phyloP scores from a whole-genome alignment of 2,888 invertebrate genomes.

The Oasisia sp. region DNA sequence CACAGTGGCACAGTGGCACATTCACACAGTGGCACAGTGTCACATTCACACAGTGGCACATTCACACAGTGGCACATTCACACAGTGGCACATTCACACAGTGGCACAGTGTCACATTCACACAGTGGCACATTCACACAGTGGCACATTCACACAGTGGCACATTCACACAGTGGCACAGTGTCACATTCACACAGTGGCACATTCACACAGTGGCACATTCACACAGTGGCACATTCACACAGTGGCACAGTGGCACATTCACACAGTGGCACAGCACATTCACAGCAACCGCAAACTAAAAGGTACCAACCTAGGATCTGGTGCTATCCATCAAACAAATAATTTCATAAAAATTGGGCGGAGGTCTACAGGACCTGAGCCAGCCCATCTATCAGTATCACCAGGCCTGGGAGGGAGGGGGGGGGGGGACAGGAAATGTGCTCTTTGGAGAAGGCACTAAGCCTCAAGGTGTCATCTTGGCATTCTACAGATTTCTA shows the following conservation, averaged over 20 bases:
- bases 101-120: no score
- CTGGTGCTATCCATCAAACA: not conserved
- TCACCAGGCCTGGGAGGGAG: not conserved
- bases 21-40: not conserved
- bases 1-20: not conserved
- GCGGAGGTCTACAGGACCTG: not conserved
- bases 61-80: no score
- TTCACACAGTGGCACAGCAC: not conserved
- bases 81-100: not conserved
- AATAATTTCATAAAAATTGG: not conserved
- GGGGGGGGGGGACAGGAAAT: not conserved
- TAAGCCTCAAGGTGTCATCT: not conserved
- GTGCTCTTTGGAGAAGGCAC: not conserved
- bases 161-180: not conserved
- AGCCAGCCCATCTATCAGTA: not conserved
- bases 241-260: not conserved
- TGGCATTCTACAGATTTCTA: not conserved
- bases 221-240: not conserved
- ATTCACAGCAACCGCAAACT: not conserved
- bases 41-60: not conserved
- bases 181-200: no score
- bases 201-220: not conserved
- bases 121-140: not conserved
- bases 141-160: no score
- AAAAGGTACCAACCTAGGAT: not conserved